Evolutionary conservation across 2,113 vertebrate genomes (phyloP).

Genomic region (Willisornis vidua): DNA sequence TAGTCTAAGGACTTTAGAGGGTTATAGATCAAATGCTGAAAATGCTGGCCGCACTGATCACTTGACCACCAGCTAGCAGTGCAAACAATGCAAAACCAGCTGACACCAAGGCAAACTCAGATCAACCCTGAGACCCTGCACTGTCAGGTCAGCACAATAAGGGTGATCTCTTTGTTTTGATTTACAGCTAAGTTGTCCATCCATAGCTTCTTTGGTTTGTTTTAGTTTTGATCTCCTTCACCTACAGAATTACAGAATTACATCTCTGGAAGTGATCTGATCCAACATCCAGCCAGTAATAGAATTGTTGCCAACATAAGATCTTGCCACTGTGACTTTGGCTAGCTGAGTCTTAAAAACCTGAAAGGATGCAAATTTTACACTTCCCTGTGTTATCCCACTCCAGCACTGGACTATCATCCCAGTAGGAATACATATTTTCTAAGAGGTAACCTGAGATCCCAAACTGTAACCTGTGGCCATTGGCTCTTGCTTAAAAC

Average conservation of each 20-base stretch:
- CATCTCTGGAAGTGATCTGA: neutral
- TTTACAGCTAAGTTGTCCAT: neutral
- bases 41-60: neutral
- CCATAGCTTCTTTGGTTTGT: accelerated
- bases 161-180: neutral
- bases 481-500: neutral
- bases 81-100: neutral
- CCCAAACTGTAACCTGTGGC: neutral
- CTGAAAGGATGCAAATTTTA: neutral
- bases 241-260: neutral
- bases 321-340: neutral
- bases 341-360: neutral
- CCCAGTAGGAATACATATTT: neutral
- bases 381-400: accelerated
- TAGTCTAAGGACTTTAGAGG: neutral
- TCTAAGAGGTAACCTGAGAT: neutral
- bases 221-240: neutral
- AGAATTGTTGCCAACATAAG: neutral
- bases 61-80: neutral
- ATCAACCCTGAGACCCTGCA: neutral
- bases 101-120: neutral
- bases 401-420: neutral
- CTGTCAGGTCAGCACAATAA: neutral
- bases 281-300: neutral
- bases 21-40: neutral